These are phyloP conservation scores for Naso thynnoides DNA, from an alignment of 2,797 vertebrate species.

Conservation along the genomic window DNA sequence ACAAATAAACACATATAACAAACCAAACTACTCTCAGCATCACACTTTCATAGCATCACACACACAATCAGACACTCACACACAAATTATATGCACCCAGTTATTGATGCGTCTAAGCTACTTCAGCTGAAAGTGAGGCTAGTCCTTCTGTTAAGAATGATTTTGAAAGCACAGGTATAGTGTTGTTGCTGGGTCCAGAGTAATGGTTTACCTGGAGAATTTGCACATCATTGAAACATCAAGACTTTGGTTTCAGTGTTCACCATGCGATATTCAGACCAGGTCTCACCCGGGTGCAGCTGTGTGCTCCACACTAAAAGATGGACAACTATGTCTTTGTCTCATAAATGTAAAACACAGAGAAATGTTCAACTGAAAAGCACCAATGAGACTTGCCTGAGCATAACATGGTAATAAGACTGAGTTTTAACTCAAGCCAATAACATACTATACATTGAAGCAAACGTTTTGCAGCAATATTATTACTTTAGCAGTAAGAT, in stretches of 20 bases:
- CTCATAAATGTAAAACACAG: conserved; percentile 25
- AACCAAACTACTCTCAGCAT: conserved; percentile 56
- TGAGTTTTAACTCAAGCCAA: conserved; percentile 65
- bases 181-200: conserved; percentile 90
- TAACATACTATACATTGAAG: conserved; percentile 68
- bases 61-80: conserved; percentile 38
- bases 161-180: conserved; percentile 87
- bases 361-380: conserved; percentile 36
- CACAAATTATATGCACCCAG: conserved; percentile 61
- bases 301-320: conserved; percentile 27
- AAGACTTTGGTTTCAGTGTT: conserved; percentile 85
- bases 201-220: conserved; percentile 83
- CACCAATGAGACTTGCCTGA: conserved; percentile 68
- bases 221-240: conserved; percentile 82
- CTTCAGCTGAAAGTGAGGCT: conserved; percentile 80
- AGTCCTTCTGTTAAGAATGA: conserved; percentile 80
- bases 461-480: conserved; percentile 50
- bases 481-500: conserved; percentile 54
- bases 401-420: conserved; percentile 61
- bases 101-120: conserved; percentile 79
- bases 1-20: conserved; percentile 67
- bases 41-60: conserved; percentile 30
- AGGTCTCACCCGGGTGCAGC: conserved; percentile 53
- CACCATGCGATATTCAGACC: conserved; percentile 68
- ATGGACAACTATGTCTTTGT: conserved; percentile 28